Percentiles rank a stretch among this genome's conserved stretches.
Conservation (phyloP, 1,140 invertebrate genomes). For the Leptinotarsa texana region DNA sequence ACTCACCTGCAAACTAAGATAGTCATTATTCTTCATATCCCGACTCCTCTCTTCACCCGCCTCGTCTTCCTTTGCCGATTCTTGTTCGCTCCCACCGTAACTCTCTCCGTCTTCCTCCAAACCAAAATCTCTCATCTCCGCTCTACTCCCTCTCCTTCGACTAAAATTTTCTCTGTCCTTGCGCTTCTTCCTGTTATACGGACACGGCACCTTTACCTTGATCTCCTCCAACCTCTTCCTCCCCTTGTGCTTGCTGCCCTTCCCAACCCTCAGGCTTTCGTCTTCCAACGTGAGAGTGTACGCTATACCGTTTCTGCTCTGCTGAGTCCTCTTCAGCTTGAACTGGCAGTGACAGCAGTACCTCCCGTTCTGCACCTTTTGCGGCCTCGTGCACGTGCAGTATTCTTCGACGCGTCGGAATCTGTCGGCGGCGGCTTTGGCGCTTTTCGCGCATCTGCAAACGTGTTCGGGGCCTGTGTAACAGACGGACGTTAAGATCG, state of each 20-base stretch:
- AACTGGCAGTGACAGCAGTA: constrained; percentile 35
- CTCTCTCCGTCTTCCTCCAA: constrained; percentile 7
- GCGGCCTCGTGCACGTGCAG: constrained; percentile 16
- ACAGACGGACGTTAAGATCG: constrained; percentile 16
- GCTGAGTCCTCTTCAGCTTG: constrained; percentile 29
- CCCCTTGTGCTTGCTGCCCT: constrained; percentile 21
- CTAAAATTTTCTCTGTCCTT: constrained; percentile 40
- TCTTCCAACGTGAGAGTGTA: constrained; percentile 45
- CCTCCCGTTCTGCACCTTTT: neutral
- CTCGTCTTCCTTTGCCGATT: neutral
- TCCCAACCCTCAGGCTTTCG: constrained; percentile 20
- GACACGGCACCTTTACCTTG: constrained; percentile 36
- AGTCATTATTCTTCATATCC: neutral
- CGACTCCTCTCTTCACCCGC: neutral
- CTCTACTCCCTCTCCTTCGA: constrained; percentile 23
- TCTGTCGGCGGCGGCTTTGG: neutral
- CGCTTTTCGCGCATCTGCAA: too few species aligned
- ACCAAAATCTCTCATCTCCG: constrained; percentile 21
- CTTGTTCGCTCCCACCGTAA: neutral
- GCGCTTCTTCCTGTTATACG: constrained; percentile 32
- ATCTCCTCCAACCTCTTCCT: constrained; percentile 34
- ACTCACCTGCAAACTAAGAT: constrained; percentile 24
- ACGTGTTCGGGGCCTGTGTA: constrained; percentile 10
- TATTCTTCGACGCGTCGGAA: constrained; percentile 12
- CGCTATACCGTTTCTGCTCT: constrained; percentile 37